phyloP scores from a whole-genome alignment of 35 echinoderm and acorn worm species.

The Stichopus chloronotus region DNA sequence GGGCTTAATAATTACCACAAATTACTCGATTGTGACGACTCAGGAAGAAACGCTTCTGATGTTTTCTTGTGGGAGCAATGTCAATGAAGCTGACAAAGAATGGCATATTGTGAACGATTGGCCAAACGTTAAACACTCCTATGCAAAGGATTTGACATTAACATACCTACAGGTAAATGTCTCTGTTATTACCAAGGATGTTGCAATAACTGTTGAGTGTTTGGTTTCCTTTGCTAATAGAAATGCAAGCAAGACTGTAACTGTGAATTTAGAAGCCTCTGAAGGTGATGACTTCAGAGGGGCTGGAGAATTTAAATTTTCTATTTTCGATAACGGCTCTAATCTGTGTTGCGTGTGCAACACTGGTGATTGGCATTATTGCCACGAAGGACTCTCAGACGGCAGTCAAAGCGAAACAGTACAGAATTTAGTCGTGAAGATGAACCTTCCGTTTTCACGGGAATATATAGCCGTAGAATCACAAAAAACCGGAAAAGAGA shows the following conservation, averaged over 20 bases:
- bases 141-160: not conserved
- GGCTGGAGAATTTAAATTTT: no score
- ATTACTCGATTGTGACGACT: not conserved
- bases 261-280: not conserved
- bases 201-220: not conserved
- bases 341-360: no score
- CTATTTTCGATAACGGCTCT: no score
- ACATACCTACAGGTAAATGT: not conserved
- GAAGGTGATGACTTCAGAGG: not conserved
- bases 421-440: no score
- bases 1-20: not conserved
- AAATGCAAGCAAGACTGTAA: not conserved
- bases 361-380: no score
- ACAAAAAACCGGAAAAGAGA: no score
- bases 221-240: not conserved
- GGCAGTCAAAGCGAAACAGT: no score
- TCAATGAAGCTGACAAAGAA: not conserved
- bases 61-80: not conserved
- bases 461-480: no score
- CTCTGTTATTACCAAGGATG: not conserved
- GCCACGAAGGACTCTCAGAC: no score
- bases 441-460: no score
- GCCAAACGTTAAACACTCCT: not conserved
- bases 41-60: not conserved
- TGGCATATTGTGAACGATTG: not conserved